Evolutionary conservation across 2,797 vertebrate genomes (phyloP), one percentile per base, ranked within the genome.

Genomic region (Centroberyx gerrardi): DNA sequence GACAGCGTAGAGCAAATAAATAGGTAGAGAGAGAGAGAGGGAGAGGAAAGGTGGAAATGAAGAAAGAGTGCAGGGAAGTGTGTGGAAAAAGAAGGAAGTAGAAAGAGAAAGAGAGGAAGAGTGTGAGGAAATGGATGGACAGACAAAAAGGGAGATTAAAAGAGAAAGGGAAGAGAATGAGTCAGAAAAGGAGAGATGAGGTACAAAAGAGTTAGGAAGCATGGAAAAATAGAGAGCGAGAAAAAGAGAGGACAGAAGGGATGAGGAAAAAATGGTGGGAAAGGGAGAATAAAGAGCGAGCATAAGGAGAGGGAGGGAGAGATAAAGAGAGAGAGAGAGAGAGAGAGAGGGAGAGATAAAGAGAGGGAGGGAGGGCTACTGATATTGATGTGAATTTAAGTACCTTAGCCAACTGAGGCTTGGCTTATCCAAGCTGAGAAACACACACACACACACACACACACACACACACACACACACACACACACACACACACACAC

Each of bases 341-440:
- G 31, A 33, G n/a, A n/a, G n/a, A n/a, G n/a, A n/a, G 51, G 18
- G 33, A 48, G 27, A 48, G n/a, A n/a, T n/a, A n/a, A 40, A 13
- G 18, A 10, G 18, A 31, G 54, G 2, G 29, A 31, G 53, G n/a
- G 28, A 40, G 42, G 33, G 59, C 36, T 68, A 48, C 13, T 33
- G 68, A 73, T 78, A 83, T 73, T 87, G 80, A 85, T 85, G 80
- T 66, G 68, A 52, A 59, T 76, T 72, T 52, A 79, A 79, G 65
- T 68, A 59, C 68, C 64, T 49, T 78, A 49, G 53, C 62, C 76
- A 73, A 64, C 53, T 38, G 51, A 49, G 69, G 40, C 15, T 44
- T 52, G 42, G 40, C 54, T 56, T 66, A 60, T 22, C 61, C 46
- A 66, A 67, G 48, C 55, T 36, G 61, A 31, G 59, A 70, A 58